Evolutionary conservation across 2,797 vertebrate species (phyloP).

Genomic region (Potorous gilbertii): DNA sequence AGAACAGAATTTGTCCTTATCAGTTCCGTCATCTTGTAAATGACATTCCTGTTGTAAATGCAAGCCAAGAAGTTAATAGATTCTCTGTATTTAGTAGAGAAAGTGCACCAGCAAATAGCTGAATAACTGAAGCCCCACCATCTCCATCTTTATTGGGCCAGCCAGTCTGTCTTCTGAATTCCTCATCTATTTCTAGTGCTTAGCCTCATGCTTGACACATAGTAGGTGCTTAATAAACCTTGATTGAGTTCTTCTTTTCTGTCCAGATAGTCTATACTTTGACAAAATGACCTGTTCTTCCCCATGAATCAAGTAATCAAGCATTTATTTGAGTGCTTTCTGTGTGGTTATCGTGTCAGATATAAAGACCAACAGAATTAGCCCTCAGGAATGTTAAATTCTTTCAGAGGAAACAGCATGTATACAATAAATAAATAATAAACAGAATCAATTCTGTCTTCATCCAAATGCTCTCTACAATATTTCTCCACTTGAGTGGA

Average conservation of each 20-base stretch:
- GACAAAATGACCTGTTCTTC: background rate
- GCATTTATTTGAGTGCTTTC: background rate
- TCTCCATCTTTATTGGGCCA: background rate
- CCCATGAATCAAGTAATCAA: background rate
- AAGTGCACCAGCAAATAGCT: background rate
- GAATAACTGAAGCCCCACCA: background rate
- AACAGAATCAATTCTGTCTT: background rate
- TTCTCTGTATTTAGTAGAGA: background rate
- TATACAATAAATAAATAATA: background rate
- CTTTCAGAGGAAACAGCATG: background rate
- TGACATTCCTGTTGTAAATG: background rate
- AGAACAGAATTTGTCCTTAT: background rate
- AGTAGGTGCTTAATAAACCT: background rate
- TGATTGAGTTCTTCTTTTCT: background rate
- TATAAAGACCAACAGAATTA: background rate
- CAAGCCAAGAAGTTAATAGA: background rate
- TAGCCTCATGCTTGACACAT: no score
- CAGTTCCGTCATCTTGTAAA: background rate
- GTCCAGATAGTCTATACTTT: background rate
- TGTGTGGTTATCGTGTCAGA: background rate
- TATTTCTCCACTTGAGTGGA: background rate
- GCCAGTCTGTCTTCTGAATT: background rate
- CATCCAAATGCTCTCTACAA: background rate
- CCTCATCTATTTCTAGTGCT: background rate
- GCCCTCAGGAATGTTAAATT: background rate